Evolutionary conservation across 2,113 vertebrate genomes (phyloP).

Genomic region (Irena cyanogastra): DNA sequence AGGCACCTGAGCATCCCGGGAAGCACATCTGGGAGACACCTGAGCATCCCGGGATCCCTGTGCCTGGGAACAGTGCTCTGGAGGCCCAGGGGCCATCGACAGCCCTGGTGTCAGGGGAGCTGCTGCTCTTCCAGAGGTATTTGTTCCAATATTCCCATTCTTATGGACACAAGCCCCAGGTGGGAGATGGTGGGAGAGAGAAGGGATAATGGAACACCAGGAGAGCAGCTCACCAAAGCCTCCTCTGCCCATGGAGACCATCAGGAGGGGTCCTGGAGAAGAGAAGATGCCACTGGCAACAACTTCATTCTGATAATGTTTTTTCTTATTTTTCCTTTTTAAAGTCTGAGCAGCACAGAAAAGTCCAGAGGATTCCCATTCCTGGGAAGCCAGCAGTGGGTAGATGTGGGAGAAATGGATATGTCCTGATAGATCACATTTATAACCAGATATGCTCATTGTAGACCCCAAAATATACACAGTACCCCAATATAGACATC

Average conservation of each 20-base stretch:
- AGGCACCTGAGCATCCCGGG: no score
- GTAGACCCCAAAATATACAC: constrained; percentile 4
- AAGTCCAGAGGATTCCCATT: background rate
- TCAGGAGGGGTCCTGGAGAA: rapidly evolving
- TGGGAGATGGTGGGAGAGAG: background rate
- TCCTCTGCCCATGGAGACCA: background rate
- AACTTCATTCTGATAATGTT: rapidly evolving
- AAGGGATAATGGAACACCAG: background rate
- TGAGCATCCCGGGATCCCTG: rapidly evolving
- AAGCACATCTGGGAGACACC: background rate
- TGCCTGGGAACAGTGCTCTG: background rate
- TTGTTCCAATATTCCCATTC: background rate
- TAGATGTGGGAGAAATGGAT: background rate
- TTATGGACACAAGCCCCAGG: rapidly evolving
- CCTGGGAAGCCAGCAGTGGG: background rate
- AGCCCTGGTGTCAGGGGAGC: background rate
- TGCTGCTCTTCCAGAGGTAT: rapidly evolving
- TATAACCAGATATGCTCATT: background rate
- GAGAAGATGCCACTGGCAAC: background rate
- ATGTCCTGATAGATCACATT: background rate
- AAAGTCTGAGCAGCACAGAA: background rate
- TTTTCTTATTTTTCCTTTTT: background rate
- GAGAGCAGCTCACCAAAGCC: background rate
- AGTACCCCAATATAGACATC: constrained; percentile 4
- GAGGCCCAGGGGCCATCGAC: rapidly evolving